Evolutionary conservation across 2,888 invertebrate species (phyloP).

Genomic region (Ramazzottius varieornatus): DNA sequence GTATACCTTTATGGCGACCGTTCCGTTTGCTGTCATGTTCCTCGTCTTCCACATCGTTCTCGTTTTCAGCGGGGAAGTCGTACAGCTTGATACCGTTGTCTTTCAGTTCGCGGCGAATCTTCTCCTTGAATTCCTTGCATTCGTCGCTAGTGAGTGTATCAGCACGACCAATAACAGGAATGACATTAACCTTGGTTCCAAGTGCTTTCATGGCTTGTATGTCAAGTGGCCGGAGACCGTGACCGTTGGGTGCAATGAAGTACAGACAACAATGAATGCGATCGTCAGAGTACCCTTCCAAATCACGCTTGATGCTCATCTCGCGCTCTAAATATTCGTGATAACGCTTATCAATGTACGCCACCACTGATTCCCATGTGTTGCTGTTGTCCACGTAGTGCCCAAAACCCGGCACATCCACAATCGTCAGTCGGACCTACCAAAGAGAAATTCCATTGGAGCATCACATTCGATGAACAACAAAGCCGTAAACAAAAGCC

Average conservation of each 20-base stretch:
- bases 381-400: background rate
- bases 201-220: background rate
- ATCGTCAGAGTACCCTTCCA: background rate
- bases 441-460: background rate
- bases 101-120: background rate
- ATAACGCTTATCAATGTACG: background rate
- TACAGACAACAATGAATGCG: conserved; percentile 1
- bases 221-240: background rate
- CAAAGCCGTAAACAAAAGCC: too few relatives aligned
- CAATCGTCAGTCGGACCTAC: background rate
- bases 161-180: background rate
- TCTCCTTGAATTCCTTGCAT: background rate
- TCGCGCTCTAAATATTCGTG: conserved; percentile 2
- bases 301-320: background rate
- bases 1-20: background rate
- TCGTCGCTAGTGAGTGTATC: background rate
- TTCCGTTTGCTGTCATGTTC: background rate
- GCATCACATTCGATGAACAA: too few relatives aligned
- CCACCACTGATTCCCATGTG: background rate
- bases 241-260: background rate
- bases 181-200: background rate
- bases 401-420: conserved; percentile 2
- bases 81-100: background rate
- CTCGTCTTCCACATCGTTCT: background rate
- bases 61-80: background rate